Base-by-base conservation (phyloP, 2,888 invertebrate genomes). In the Latrodectus elegans region DNA sequence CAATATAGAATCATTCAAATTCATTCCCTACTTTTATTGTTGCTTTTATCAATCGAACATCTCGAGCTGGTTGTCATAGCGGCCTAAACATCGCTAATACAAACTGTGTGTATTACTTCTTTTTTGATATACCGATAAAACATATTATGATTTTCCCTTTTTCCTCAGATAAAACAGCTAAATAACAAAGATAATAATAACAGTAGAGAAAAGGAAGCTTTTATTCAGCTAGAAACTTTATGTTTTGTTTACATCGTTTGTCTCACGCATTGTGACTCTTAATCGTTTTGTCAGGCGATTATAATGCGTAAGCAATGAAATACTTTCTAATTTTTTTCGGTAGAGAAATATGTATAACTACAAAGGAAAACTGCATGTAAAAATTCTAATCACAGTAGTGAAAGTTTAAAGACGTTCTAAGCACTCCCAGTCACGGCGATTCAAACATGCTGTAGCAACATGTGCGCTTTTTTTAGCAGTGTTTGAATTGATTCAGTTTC, bases 201-300 rank as follows among this genome's bases (percentile, higher is more conserved):
- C 6, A 38, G 38, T 38, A 11, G n/a, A 60, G 12, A 60, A 15
- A 60, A 60, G n/a, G 60, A 15, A 60, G 26, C 67, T 68, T 17
- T 17, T 68, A 53, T 26, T 60, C 55, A 17, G 17, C 74, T 65
- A 15, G 49, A 75, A 53, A 38, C 55, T 14, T 38, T 75, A 70
- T 75, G 75, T 82, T 75, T 53, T 75, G 81, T 38, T 64, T 26
- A 76, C 83, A 68, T 71, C 55, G n/a, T 60, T n/a, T 26, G 70
- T 70, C 70, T 64, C 84, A 84, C 84, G 84, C 84, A 78, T 38
- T 64, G 72, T 64, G 65, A 71, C 49, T 68, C 82, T 78, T 84
- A 84, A 84, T 84, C 84, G 84, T 84, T 84, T 84, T 78, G 84
- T 78, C 77, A 73, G 77, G 73, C 81, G 67, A 53, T 22, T 74